Percentiles rank a stretch among this genome's conserved stretches.
phyloP scores from a whole-genome alignment of 1,140 invertebrate species.

The Heliconius himera region DNA sequence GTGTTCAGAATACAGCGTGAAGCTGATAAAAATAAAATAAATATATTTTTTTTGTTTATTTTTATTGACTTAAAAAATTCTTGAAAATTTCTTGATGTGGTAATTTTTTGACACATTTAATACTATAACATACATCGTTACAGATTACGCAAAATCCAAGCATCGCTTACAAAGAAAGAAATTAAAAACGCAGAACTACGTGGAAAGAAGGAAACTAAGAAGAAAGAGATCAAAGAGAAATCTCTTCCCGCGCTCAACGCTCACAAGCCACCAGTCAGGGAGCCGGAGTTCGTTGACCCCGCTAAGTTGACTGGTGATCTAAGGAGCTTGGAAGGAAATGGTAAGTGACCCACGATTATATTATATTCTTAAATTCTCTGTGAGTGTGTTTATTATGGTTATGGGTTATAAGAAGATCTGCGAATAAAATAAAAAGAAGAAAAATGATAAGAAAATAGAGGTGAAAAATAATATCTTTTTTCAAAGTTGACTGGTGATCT shows the following conservation, averaged over 20 bases:
- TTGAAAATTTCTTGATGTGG: too few relatives aligned
- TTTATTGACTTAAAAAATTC: too few relatives aligned
- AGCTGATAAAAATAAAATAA: too few relatives aligned
- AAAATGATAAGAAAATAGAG: too few relatives aligned
- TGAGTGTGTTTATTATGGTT: too few relatives aligned
- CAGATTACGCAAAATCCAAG: conserved; percentile 65
- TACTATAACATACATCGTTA: neutral
- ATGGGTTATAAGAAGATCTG: neutral
- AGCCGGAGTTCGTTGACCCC: conserved; percentile 64
- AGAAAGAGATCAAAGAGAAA: conserved; percentile 33
- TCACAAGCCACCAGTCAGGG: conserved; percentile 51
- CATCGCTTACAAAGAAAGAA: conserved; percentile 51
- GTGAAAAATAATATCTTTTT: conserved; percentile 7
- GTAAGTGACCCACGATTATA: conserved; percentile 22
- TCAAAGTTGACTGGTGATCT: conserved; percentile 65
- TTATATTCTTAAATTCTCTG: too few relatives aligned
- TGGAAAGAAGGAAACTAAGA: conserved; percentile 41
- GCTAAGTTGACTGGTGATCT: conserved; percentile 66
- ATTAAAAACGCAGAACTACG: conserved; percentile 40
- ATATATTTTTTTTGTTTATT: neutral
- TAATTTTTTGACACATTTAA: too few relatives aligned
- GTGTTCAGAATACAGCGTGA: neutral
- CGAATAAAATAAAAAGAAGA: neutral
- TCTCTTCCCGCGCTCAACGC: conserved; percentile 64
- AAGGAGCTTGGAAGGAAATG: conserved; percentile 49